Evolutionary conservation across 2,797 vertebrate species (phyloP).

Genomic region (Echeneis naucrates): DNA sequence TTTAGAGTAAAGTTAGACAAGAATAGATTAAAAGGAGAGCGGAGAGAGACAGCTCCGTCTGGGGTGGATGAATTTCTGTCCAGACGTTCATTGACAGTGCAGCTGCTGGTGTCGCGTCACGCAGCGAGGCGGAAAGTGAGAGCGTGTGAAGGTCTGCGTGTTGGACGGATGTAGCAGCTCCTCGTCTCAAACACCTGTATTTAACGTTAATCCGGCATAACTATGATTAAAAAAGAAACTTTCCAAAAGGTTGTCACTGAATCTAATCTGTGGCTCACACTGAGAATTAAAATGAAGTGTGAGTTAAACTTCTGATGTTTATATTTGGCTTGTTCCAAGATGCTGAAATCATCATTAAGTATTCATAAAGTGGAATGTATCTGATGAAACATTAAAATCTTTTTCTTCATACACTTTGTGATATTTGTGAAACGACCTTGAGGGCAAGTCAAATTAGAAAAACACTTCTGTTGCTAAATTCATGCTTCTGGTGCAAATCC

Average conservation of each 20-base stretch:
- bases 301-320: too few relatives aligned
- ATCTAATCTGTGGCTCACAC: neutral
- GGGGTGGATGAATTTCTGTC: neutral
- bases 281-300: too few relatives aligned
- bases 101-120: too few relatives aligned
- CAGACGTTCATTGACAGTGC: neutral
- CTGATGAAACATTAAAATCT: too few relatives aligned
- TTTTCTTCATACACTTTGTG: too few relatives aligned
- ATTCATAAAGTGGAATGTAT: neutral
- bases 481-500: neutral
- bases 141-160: too few relatives aligned
- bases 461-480: too few relatives aligned
- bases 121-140: neutral
- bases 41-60: too few relatives aligned
- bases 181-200: neutral
- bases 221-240: too few relatives aligned
- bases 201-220: neutral
- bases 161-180: too few relatives aligned
- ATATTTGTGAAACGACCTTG: too few relatives aligned
- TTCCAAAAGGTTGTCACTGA: neutral
- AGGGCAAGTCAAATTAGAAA: too few relatives aligned
- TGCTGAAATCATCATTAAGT: neutral
- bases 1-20: neutral
- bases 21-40: neutral
- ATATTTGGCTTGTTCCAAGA: neutral